Evolutionary conservation across 2,888 invertebrate species (phyloP), one percentile per base, ranked within the genome.

Genomic region (Bombylius discolor): DNA sequence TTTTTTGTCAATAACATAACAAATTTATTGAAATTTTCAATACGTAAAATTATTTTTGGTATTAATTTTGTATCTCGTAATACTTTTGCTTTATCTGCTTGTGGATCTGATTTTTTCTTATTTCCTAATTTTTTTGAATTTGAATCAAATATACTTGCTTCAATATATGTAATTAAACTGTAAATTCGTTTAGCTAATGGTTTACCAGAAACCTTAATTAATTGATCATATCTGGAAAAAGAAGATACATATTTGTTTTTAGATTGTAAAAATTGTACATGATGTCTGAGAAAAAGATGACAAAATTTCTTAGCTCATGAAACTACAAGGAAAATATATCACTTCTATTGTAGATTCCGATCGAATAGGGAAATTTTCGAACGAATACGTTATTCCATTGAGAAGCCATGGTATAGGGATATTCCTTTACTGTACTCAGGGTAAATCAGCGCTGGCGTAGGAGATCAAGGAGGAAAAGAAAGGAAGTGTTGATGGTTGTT

Each of bases 11-110:
- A 68, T 44, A 78, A 65, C 49, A 80, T 77, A 14, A 83, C 74
- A 58, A 75, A 77, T 64, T 79, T 80, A 57, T 79, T 78, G 61
- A 83, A 83, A 61, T 77, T 78, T 69, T 84, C 84, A 50, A 83
- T 76, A 63, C 79, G 81, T 59, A 77, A 77, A 33, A 84, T 76
- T 1, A 82, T 75, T 64, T 78, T 79, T 4, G 84, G 84, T 64
- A 84, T 80, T 34, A 77, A 69, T 62, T 78, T 78, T 0, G 81
- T 81, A 68, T 83, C 80, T 45, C 76, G 75, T 42, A 82, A 66
- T 32, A 82, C 76, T 69, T 78, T 80, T 9, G 74, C 78, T 52
- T 75, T 71, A 56, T 75, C 74, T 0, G 70, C 70, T 47, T 70
- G 65, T 0, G 71, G 68, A 60, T 78, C 76, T n/a, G 65, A 61